A percentile compares a stretch with the other conserved stretches of the same genome.
Evolutionary conservation across 2,888 invertebrate species (phyloP).

Genomic region (Cloeon dipterum): DNA sequence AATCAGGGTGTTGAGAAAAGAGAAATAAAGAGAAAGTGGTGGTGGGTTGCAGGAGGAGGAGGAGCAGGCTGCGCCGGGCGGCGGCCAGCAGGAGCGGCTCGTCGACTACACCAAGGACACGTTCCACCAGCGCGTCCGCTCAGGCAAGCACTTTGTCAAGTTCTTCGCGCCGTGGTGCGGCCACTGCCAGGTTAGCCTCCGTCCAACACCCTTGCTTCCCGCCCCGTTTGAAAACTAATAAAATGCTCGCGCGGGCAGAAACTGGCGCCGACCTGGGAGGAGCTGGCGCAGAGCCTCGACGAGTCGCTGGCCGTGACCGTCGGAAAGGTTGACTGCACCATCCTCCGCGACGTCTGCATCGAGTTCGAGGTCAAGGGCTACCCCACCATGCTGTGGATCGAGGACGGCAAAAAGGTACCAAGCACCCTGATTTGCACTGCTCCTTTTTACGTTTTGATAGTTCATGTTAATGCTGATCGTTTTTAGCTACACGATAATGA

Average conservation of each 20-base stretch:
- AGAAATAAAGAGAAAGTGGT: no score
- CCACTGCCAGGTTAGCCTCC: constrained; percentile 44
- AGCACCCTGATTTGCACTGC: no score
- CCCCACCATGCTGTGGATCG: constrained; percentile 70
- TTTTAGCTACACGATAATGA: background rate
- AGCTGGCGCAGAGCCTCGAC: constrained; percentile 44
- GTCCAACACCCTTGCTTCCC: constrained; percentile 2
- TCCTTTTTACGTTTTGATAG: background rate
- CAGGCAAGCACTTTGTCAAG: constrained; percentile 67
- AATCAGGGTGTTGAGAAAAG: no score
- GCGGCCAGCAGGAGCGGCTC: no score
- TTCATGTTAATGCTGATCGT: constrained; percentile 1
- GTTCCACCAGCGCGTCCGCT: constrained; percentile 44
- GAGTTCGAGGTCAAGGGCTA: constrained; percentile 67
- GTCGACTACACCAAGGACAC: constrained; percentile 51
- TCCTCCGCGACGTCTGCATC: constrained; percentile 46
- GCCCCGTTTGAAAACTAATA: background rate
- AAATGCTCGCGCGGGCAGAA: constrained; percentile 23
- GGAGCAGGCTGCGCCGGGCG: no score
- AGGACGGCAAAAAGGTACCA: constrained; percentile 54
- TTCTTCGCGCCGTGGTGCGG: constrained; percentile 87
- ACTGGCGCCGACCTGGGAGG: constrained; percentile 66
- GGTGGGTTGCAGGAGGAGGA: no score
- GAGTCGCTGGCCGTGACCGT: constrained; percentile 43
- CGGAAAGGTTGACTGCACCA: constrained; percentile 68